phyloP scores from a whole-genome alignment of 2,888 invertebrate species.

The Acanthopleura granulata region DNA sequence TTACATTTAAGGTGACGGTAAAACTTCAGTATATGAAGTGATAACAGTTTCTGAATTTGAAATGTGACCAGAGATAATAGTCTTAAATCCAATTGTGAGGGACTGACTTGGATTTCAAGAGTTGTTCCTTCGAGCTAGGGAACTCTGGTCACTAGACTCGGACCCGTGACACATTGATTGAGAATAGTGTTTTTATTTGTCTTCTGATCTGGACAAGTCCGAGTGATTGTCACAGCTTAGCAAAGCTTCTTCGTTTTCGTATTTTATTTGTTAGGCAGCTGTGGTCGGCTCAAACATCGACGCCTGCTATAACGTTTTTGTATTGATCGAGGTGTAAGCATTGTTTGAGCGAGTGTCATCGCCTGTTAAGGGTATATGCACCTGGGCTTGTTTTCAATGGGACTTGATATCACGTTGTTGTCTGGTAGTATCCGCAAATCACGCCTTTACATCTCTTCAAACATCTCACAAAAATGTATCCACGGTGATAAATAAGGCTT shows the following conservation, averaged over 20 bases:
- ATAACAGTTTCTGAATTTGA: no score
- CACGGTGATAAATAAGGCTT: not conserved
- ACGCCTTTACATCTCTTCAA: slow-evolving; percentile 1
- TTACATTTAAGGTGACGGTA: no score
- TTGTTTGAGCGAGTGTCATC: slow-evolving; percentile 2
- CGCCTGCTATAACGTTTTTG: not conserved
- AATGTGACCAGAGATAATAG: no score
- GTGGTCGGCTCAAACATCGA: not conserved
- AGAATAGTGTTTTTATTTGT: no score
- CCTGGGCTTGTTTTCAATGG: not conserved
- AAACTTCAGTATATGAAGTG: no score
- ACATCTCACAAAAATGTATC: slow-evolving; percentile 3
- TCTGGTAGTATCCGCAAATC: not conserved
- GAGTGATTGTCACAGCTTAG: not conserved
- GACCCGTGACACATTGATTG: no score
- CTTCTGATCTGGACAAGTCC: not conserved
- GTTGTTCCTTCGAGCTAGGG: no score
- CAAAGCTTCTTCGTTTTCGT: not conserved
- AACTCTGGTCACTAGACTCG: no score
- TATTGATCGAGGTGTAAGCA: slow-evolving; percentile 1
- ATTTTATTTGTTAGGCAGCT: slow-evolving; percentile 5
- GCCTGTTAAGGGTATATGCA: not conserved
- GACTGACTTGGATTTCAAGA: no score
- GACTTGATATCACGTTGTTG: not conserved
- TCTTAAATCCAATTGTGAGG: no score